Conservation (phyloP, 2,113 vertebrate genomes). For the Butorides virescens region DNA sequence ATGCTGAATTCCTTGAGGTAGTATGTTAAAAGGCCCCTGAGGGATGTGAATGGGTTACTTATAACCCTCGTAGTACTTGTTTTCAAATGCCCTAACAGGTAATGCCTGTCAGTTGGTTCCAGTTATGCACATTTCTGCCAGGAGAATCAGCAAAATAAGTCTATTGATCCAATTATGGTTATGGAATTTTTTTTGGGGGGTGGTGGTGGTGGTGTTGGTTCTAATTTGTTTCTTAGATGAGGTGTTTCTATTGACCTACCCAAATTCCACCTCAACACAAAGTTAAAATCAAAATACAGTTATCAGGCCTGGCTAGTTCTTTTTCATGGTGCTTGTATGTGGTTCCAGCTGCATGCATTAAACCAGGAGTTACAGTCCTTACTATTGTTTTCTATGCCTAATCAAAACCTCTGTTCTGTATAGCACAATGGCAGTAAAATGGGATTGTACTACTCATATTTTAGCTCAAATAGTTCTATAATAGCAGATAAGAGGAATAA, state of each 20-base stretch:
- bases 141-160: neutral
- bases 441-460: neutral
- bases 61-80: neutral
- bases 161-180: neutral
- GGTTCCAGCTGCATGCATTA: neutral
- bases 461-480: neutral
- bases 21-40: neutral
- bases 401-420: neutral
- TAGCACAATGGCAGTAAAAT: neutral
- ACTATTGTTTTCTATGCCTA: neutral
- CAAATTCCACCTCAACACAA: neutral
- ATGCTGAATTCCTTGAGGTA: neutral
- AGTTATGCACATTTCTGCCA: neutral
- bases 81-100: neutral
- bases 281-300: neutral
- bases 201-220: neutral
- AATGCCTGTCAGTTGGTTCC: neutral
- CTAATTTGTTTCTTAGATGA: neutral
- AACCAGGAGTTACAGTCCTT: neutral
- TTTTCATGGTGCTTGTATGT: neutral
- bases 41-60: neutral
- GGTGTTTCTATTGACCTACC: neutral
- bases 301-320: neutral
- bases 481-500: neutral
- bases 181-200: rapidly evolving